A percentile compares a stretch with the other conserved stretches of the same genome.
phyloP scores from a whole-genome alignment of 2,888 invertebrate species.

The Drosophila vallismaia region DNA sequence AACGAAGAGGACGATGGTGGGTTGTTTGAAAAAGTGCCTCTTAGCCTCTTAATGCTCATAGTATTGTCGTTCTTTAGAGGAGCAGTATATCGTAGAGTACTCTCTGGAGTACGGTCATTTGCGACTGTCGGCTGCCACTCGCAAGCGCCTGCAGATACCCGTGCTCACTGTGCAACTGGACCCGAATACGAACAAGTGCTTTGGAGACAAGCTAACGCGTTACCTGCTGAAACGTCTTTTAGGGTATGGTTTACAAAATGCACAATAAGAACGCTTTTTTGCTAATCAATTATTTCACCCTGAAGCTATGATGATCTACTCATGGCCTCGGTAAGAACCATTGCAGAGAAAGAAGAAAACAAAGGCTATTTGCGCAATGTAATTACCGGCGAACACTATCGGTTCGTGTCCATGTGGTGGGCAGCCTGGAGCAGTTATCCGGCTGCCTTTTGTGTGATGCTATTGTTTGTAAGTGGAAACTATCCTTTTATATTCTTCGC shows the following conservation, averaged over 20 bases:
- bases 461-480: slow-evolving; percentile 95
- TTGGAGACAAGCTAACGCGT: slow-evolving; percentile 96
- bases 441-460: slow-evolving; percentile 98
- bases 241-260: slow-evolving; percentile 84
- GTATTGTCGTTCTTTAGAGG: slow-evolving; percentile 85
- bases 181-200: slow-evolving; percentile 94
- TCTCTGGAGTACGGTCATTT: slow-evolving; percentile 98
- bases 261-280: background rate
- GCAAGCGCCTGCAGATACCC: slow-evolving; percentile 95
- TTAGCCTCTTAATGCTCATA: background rate
- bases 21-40: background rate
- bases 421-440: slow-evolving; percentile 97
- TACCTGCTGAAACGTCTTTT: slow-evolving; percentile 96
- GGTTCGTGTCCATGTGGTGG: slow-evolving; percentile 99
- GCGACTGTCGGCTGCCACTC: slow-evolving; percentile 93
- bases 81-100: slow-evolving; percentile 98
- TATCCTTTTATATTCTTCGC: background rate
- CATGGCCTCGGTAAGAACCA: slow-evolving; percentile 97
- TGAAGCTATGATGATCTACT: slow-evolving; percentile 94
- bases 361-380: slow-evolving; percentile 98
- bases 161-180: slow-evolving; percentile 94
- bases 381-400: slow-evolving; percentile 98
- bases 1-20: slow-evolving; percentile 64
- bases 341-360: slow-evolving; percentile 98
- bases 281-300: background rate